Conservation (phyloP, 64 coral and sea anemone species). For the Pachyseris speciosa region DNA sequence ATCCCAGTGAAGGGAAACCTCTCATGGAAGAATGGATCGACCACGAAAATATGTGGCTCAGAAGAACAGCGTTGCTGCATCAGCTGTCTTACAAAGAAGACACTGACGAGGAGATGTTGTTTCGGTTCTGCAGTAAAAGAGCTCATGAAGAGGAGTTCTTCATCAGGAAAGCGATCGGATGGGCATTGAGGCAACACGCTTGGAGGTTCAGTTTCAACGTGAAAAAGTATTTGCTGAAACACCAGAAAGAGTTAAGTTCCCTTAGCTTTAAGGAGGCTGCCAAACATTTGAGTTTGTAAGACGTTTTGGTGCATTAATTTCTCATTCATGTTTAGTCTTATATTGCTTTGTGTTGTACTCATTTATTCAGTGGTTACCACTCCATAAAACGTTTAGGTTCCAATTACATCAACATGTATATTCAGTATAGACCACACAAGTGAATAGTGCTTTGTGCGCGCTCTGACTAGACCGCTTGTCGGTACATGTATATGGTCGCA, state of each 20-base stretch:
- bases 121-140: conserved; percentile 78
- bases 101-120: conserved; percentile 86
- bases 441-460: too few species aligned
- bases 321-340: too few species aligned
- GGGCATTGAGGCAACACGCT: conserved; percentile 89
- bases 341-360: too few species aligned
- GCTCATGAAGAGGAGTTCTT: conserved; percentile 97
- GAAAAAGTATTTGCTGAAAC: conserved; percentile 74
- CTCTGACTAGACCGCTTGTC: too few species aligned
- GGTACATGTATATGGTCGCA: too few species aligned
- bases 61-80: conserved; percentile 88
- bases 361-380: too few species aligned
- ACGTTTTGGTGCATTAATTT: too few species aligned
- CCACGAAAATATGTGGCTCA: conserved; percentile 99
- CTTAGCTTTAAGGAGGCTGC: conserved; percentile 88
- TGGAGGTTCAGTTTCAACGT: conserved; percentile 44
- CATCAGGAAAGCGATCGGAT: conserved; percentile 93
- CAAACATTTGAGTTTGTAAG: conserved; percentile 46
- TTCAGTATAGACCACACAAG: too few species aligned
- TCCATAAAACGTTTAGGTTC: too few species aligned
- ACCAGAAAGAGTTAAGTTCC: conserved; percentile 76
- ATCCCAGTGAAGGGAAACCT: conserved; percentile 63
- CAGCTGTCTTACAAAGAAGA: conserved; percentile 84
- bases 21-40: conserved; percentile 89
- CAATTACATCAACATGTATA: too few species aligned